These are phyloP conservation scores for Melanotaenia nigrans DNA, from an alignment of 2,797 vertebrate species.

Conservation along the genomic window DNA sequence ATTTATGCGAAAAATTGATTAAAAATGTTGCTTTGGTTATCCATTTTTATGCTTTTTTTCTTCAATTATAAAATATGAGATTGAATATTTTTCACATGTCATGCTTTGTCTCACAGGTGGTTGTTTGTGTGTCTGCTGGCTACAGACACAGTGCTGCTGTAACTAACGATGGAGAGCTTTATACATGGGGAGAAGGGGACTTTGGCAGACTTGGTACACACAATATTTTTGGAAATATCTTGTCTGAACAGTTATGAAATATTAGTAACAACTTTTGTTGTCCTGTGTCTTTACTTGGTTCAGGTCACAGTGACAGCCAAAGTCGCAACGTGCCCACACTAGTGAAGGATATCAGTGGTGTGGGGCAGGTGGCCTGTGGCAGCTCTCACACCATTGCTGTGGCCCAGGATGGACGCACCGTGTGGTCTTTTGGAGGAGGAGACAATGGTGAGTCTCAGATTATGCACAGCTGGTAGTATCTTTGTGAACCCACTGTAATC, in stretches of 20 bases:
- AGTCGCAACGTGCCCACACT: conserved; percentile 86
- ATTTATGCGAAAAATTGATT: not conserved
- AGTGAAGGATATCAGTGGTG: conserved; percentile 87
- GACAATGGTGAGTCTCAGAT: conserved; percentile 81
- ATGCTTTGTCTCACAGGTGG: conserved; percentile 71
- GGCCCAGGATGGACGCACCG: conserved; percentile 85
- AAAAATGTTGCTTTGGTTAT: not conserved
- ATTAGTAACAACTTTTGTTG: not conserved
- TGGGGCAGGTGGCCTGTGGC: conserved; percentile 86
- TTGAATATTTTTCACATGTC: not conserved
- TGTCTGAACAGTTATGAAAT: not conserved
- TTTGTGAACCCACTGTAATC: not conserved
- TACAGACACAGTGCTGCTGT: conserved; percentile 89
- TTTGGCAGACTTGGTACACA: conserved; percentile 85
- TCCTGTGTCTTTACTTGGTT: not conserved
- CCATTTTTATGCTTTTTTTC: not conserved
- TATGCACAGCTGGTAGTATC: not conserved
- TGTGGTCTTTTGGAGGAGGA: conserved; percentile 88
- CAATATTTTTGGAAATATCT: conserved; percentile 9
- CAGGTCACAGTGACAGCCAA: conserved; percentile 88
- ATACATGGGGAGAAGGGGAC: conserved; percentile 89
- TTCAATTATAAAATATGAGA: not conserved
- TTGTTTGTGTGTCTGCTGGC: conserved; percentile 87
- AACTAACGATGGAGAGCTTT: conserved; percentile 87
- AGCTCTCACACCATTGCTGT: conserved; percentile 88